These are phyloP conservation scores for Charina bottae DNA, from an alignment of 2,113 vertebrate species.

Conservation along the genomic window DNA sequence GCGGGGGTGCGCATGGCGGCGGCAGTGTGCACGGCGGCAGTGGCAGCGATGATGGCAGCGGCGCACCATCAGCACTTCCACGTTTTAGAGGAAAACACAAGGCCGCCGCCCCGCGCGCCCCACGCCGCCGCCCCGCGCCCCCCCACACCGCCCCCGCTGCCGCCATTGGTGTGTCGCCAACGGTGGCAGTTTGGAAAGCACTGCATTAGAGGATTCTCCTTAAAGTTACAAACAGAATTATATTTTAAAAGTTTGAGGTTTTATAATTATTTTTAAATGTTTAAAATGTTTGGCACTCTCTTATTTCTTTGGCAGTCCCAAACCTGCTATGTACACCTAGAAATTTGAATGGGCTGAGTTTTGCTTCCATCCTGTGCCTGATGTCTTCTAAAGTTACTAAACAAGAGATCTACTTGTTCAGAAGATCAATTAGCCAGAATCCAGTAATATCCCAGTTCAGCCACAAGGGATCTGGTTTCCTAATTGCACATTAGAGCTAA, in stretches of 20 bases:
- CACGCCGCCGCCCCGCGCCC: no score
- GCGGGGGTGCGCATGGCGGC: no score
- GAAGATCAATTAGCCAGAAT: background rate
- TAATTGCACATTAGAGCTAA: slow-evolving; percentile 28
- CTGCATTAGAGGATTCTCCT: background rate
- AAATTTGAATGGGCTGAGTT: background rate
- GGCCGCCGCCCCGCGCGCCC: no score
- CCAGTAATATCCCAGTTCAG: background rate
- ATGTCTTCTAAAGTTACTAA: background rate
- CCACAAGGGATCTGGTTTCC: slow-evolving; percentile 17
- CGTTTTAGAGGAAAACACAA: no score
- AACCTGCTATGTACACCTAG: background rate
- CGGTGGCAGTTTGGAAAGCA: no score
- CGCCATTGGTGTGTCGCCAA: no score
- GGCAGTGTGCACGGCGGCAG: no score
- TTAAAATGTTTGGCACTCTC: background rate
- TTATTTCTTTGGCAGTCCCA: background rate
- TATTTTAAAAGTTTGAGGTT: background rate
- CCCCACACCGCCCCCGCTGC: no score
- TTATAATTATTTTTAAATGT: background rate
- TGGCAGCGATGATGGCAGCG: no score
- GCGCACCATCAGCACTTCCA: no score
- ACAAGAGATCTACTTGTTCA: background rate
- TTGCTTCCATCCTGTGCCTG: background rate
- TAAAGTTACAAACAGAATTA: background rate